Conservation (phyloP, 2,888 invertebrate genomes). For the Nemurella pictetii region DNA sequence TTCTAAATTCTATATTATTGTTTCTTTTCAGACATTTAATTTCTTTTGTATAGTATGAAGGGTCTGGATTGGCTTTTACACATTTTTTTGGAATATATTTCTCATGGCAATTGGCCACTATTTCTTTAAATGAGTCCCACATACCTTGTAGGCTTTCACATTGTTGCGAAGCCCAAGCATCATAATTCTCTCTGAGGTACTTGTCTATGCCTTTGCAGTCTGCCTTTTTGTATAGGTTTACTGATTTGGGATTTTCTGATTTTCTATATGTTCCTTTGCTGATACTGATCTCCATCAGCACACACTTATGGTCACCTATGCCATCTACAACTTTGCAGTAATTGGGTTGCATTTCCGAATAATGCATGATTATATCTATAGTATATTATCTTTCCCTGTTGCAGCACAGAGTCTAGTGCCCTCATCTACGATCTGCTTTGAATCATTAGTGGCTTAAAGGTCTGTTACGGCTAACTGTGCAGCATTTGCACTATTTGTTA, state of each 20-base stretch:
- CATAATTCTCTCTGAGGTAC: constrained; percentile 1
- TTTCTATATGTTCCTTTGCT: background rate
- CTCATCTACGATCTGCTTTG: background rate
- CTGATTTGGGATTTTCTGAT: background rate
- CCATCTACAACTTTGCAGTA: constrained; percentile 12
- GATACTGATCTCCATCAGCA: constrained; percentile 1
- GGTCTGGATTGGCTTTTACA: background rate
- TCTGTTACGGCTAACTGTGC: background rate
- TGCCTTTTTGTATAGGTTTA: constrained; percentile 2
- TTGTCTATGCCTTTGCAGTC: background rate
- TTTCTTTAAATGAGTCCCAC: background rate
- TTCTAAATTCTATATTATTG: background rate
- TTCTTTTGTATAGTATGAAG: background rate
- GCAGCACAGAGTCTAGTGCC: background rate
- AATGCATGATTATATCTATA: background rate
- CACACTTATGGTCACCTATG: constrained; percentile 12
- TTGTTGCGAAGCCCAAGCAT: constrained; percentile 4
- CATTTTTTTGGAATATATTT: background rate
- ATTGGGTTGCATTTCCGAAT: background rate
- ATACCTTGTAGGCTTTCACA: background rate
- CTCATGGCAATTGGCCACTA: background rate
- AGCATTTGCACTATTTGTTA: background rate
- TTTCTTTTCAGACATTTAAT: background rate
- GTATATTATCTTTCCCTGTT: background rate
- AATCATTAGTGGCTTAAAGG: background rate